phyloP scores from a whole-genome alignment of 2,113 vertebrate species.

The Clupea harengus region DNA sequence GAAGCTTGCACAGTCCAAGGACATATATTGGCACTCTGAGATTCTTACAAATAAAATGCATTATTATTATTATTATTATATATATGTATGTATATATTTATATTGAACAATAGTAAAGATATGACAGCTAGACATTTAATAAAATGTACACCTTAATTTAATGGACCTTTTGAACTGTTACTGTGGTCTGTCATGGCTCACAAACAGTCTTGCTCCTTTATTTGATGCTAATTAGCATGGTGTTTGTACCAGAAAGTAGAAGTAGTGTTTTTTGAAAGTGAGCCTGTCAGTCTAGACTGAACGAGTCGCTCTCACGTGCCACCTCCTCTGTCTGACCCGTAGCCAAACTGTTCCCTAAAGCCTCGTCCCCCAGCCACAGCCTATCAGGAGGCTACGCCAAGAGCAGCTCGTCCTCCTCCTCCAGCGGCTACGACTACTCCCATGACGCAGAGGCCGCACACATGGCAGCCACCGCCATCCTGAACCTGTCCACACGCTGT shows the following conservation, averaged over 20 bases:
- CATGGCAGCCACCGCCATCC: constrained; percentile 97
- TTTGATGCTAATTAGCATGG: no score
- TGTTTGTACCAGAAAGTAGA: background rate
- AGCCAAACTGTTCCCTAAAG: constrained; percentile 87
- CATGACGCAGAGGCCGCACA: constrained; percentile 96
- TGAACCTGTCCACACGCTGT: constrained; percentile 97
- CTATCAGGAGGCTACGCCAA: constrained; percentile 81
- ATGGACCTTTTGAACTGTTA: background rate
- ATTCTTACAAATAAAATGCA: no score
- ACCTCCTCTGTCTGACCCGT: constrained; percentile 33
- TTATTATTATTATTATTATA: no score
- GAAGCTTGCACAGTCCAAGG: no score
- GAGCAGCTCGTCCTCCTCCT: constrained; percentile 78
- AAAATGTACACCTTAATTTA: no score
- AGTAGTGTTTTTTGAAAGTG: background rate
- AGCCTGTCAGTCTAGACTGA: background rate
- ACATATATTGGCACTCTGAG: no score
- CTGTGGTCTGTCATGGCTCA: background rate
- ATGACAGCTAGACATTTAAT: no score
- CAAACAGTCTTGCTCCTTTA: background rate
- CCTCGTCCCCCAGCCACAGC: constrained; percentile 81
- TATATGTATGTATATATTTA: background rate
- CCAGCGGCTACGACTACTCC: constrained; percentile 87
- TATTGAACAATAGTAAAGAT: no score
- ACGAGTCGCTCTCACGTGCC: background rate